Base-by-base conservation (phyloP, 2,888 invertebrate species). In the Desoria tigrina region DNA sequence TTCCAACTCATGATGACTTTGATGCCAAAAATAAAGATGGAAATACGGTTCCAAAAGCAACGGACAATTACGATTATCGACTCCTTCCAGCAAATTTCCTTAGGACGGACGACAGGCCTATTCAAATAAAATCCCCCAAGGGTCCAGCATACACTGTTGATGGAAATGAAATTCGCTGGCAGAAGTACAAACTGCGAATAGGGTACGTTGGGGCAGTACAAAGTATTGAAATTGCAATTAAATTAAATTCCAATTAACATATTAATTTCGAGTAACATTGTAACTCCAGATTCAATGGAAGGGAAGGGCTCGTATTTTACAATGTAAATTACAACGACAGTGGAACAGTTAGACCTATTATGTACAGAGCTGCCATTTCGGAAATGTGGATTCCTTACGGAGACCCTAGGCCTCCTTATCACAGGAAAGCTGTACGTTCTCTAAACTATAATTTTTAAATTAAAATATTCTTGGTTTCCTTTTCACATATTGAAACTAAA, bases 311-410 rank as follows among this genome's bases (percentile, higher is more conserved):
- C n/a, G n/a, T n/a, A n/a, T n/a, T n/a, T n/a, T n/a, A n/a, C n/a
- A n/a, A n/a, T n/a, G n/a, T n/a, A n/a, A n/a, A n/a, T n/a, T n/a
- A n/a, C n/a, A 68, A 71, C 16, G 70, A 71, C 24, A 45, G 24
- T 4, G 61, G 62, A 14, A 65, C 64, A 2, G 60, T 67, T 1
- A 45, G 70, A 23, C 70, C 70, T 7, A 11, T 70, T 9, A 51
- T 67, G 28, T 70, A 67, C 42, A 39, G 70, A 11, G 51, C 60
- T 42, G 66, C 70, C 2, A 11, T 70, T 11, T 26, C 66, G 1
- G 70, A 70, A 49, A 51, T 70, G 56, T 42, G n/a, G n/a, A 42
- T 62, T 23, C 54, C 62, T 2, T 62, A 62, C 21, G 62, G 42
- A 16, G 62, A 62, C n/a, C 62, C 62, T 4, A 53, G 53, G 28